A percentile compares a stretch with the other conserved stretches of the same genome.
These are phyloP conservation scores for Callipepla squamata DNA, from an alignment of 2,113 vertebrate species.

Conservation along the genomic window DNA sequence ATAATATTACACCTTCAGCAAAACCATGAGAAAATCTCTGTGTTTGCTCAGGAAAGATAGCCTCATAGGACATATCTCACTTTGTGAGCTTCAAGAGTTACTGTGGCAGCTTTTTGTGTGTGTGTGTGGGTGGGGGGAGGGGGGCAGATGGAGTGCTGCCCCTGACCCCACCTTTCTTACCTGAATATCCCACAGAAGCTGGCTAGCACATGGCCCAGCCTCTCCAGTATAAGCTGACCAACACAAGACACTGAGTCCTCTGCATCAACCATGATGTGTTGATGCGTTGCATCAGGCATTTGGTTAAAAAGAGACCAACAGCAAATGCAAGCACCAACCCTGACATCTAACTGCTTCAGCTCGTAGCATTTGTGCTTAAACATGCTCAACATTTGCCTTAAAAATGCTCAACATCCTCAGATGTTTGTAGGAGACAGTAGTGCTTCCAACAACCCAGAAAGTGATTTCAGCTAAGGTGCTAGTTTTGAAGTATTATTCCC, in stretches of 20 bases:
- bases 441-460: background rate
- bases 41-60: background rate
- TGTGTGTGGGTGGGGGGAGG: too few relatives aligned
- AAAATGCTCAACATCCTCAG: background rate
- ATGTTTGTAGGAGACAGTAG: background rate
- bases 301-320: background rate
- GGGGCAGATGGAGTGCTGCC: background rate
- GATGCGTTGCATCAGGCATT: rapidly evolving
- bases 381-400: background rate
- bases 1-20: background rate
- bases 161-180: background rate
- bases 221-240: rapidly evolving
- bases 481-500: background rate
- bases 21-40: background rate
- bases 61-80: background rate
- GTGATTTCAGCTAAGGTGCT: background rate
- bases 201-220: background rate
- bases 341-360: background rate
- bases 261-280: rapidly evolving
- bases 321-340: background rate
- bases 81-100: background rate
- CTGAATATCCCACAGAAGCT: background rate
- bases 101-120: background rate
- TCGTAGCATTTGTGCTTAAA: background rate
- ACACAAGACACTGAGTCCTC: background rate